phyloP scores from a whole-genome alignment of 1,140 invertebrate species.

The Dermatophagoides farinae region DNA sequence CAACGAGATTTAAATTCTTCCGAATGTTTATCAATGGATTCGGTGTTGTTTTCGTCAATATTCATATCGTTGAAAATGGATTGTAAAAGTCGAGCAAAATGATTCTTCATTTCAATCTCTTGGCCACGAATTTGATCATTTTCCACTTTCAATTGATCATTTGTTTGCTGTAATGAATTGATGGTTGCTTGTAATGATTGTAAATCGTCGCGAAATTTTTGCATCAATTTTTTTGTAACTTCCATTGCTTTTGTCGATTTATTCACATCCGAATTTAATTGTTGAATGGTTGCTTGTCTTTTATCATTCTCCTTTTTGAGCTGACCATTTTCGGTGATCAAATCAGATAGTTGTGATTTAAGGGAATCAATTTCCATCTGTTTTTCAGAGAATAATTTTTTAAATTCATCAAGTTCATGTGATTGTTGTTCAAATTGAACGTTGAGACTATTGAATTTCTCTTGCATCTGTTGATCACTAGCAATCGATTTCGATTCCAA shows the following conservation, averaged over 20 bases:
- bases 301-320: not conserved
- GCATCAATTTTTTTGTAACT: not conserved
- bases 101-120: no score
- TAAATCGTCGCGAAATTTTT: not conserved
- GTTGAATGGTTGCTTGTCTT: not conserved
- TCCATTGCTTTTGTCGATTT: not conserved
- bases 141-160: not conserved
- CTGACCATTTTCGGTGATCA: no score
- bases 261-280: not conserved
- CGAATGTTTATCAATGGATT: not conserved
- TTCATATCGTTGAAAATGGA: no score
- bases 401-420: not conserved
- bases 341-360: no score
- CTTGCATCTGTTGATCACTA: not conserved
- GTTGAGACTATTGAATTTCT: not conserved
- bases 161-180: not conserved
- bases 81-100: no score
- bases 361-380: not conserved
- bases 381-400: not conserved
- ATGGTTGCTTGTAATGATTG: not conserved
- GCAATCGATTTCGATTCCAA: not conserved
- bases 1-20: not conserved
- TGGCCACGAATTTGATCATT: no score
- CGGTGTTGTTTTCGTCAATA: not conserved
- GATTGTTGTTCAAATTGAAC: no score